Conservation (phyloP, 1,140 invertebrate species). For the Popillia japonica region DNA sequence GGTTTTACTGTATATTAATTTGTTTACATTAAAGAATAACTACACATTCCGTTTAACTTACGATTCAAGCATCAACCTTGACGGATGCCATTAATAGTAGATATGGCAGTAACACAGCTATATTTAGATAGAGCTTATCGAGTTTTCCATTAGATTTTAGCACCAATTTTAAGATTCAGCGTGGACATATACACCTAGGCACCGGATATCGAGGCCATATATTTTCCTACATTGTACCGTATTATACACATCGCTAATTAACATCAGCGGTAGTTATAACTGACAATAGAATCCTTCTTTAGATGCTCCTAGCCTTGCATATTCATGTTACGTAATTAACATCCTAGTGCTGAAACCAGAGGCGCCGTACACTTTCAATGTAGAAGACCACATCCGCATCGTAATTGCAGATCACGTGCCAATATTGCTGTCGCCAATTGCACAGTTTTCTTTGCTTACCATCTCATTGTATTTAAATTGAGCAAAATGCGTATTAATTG, state of each 20-base stretch:
- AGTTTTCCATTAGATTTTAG: conserved; percentile 10
- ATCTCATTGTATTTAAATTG: conserved; percentile 26
- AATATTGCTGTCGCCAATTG: conserved; percentile 11
- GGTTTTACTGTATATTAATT: too few species aligned
- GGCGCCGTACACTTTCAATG: background rate
- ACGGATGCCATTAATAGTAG: background rate
- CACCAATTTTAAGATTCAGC: conserved; percentile 4
- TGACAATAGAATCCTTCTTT: conserved; percentile 24
- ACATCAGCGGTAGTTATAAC: conserved; percentile 15
- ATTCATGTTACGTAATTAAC: conserved; percentile 22
- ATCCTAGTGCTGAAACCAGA: background rate
- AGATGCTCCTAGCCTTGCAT: conserved; percentile 23
- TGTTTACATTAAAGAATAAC: background rate
- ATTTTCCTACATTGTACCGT: background rate
- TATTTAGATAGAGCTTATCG: background rate
- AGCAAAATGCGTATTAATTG: background rate
- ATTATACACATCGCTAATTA: conserved; percentile 4
- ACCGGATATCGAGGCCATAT: conserved; percentile 7
- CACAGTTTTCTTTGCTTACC: conserved; percentile 17
- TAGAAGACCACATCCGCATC: conserved; percentile 3
- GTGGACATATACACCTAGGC: background rate
- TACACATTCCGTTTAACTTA: background rate
- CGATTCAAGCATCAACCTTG: conserved; percentile 11
- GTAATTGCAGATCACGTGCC: conserved; percentile 11
- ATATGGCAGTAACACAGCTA: background rate